These are phyloP conservation scores for Scaptomyza reducta DNA, from an alignment of 2,888 invertebrate species.

Conservation along the genomic window DNA sequence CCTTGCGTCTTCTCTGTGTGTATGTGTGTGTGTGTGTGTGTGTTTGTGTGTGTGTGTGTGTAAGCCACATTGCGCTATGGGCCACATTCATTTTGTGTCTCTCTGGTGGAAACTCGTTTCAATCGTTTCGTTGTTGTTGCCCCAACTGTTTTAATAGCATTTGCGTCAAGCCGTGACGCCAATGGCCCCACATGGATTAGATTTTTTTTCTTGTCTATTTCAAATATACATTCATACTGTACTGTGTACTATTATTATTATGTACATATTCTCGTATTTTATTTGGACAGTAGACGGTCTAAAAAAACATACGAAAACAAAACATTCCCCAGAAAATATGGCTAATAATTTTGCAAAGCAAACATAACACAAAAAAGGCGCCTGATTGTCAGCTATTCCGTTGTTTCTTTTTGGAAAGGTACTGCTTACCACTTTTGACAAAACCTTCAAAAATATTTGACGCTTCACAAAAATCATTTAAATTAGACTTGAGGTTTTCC, in stretches of 20 bases:
- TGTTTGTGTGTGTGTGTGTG: constrained; percentile 12
- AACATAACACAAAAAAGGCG: constrained; percentile 26
- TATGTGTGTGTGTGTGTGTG: background rate
- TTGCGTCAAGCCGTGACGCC: constrained; percentile 68
- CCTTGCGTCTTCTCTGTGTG: constrained; percentile 61
- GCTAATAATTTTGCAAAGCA: constrained; percentile 40
- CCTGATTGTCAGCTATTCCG: no score
- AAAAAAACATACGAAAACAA: constrained; percentile 13
- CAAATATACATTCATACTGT: background rate
- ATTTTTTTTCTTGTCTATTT: constrained; percentile 33
- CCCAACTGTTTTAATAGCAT: constrained; percentile 73
- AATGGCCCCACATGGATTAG: constrained; percentile 64
- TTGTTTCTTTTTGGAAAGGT: background rate
- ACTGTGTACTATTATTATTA: background rate
- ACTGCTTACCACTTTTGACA: background rate
- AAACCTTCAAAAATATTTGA: background rate
- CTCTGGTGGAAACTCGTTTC: constrained; percentile 43
- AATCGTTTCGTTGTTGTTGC: constrained; percentile 13
- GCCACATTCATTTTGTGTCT: constrained; percentile 44
- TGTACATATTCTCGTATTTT: constrained; percentile 14
- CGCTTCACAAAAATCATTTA: background rate
- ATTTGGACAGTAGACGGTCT: constrained; percentile 39
- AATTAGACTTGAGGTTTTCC: constrained; percentile 3
- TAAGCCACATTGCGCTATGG: constrained; percentile 54
- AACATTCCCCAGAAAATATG: constrained; percentile 40